These are phyloP conservation scores for Pristionchus fissidentatus DNA, from an alignment of 2,888 invertebrate genomes.

Conservation along the genomic window DNA sequence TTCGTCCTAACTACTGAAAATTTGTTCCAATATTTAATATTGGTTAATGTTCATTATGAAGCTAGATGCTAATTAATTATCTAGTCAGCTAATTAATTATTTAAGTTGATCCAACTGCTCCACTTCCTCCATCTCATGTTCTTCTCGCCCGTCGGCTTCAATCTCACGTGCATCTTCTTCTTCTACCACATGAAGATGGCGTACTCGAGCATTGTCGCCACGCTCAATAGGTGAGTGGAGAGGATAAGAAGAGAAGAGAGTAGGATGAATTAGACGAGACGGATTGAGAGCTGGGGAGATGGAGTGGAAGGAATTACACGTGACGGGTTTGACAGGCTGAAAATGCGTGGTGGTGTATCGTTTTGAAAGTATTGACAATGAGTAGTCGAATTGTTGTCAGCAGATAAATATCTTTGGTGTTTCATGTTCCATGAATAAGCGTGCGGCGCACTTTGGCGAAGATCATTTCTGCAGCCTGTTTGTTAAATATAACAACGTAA, in stretches of 20 bases:
- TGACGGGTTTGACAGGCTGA: no score
- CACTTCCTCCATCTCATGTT: conserved; percentile 55
- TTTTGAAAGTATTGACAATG: no score
- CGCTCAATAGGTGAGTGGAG: conserved; percentile 16
- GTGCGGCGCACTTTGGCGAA: no score
- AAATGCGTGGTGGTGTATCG: no score
- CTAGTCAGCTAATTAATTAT: conserved; percentile 14
- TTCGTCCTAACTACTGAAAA: no score
- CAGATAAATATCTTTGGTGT: no score
- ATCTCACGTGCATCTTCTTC: conserved; percentile 65
- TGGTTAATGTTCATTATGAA: background rate
- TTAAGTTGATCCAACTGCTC: conserved; percentile 43
- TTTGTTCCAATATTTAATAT: no score
- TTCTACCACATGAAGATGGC: conserved; percentile 62
- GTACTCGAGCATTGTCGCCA: conserved; percentile 48
- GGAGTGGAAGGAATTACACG: no score
- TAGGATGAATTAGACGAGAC: no score
- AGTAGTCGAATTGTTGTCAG: no score
- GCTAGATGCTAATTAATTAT: background rate
- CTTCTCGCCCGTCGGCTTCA: conserved; percentile 60
- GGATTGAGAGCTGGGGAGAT: no score
- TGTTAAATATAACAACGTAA: background rate
- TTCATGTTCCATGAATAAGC: no score
- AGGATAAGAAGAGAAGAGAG: background rate
- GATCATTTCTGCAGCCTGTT: background rate